Base-by-base conservation (phyloP, 2,113 vertebrate species). In the Crotalus viridis region DNA sequence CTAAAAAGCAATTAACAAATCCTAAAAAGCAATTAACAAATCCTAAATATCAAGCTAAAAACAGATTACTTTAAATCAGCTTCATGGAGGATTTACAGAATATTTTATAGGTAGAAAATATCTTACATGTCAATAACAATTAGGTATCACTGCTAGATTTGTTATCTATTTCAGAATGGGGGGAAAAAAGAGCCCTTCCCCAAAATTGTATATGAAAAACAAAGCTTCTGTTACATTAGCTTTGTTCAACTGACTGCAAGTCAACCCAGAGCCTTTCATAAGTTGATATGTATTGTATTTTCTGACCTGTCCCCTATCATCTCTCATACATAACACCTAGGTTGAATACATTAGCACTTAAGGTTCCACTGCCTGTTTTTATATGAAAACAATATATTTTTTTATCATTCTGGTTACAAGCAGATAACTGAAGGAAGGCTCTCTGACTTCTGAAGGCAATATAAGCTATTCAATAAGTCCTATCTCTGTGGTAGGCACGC, bases 31-130 rank as follows among this genome's bases (percentile, higher is more conserved):
- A n/a, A 59, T 86, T 9, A 33, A 56, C 2, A 22, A 0, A 10
- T 0, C 8, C n/a, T n/a, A 88, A 48, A 87, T 21, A 39, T 0
- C 74, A 57, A 22, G 0, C 46, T 0, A 0, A 39, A 4, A 81
- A 86, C 39, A 6, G 54, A 10, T 1, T 5, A 8, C 43, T 85
- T 12, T 9, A 88, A 3, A 10, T 17, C 33, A 43, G 5, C 28
- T 10, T 59, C 48, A 61, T 46, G 33, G 56, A 59, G 26, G 24
- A 57, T 24, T 61, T 39, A 61, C 33, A 89, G 33, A n/a, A 85
- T 55, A 7, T 43, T 24, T 33, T 15, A 51, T 55, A 26, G 12
- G 13, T 55, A n/a, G 15, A 88, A 54, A 88, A 51, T 12, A 48
- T 26, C 21, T 51, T 51, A 4, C 21, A 91, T 43, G 33, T 56